Conservation (phyloP, 2,113 vertebrate genomes). For the Cheirogaleus medius region DNA sequence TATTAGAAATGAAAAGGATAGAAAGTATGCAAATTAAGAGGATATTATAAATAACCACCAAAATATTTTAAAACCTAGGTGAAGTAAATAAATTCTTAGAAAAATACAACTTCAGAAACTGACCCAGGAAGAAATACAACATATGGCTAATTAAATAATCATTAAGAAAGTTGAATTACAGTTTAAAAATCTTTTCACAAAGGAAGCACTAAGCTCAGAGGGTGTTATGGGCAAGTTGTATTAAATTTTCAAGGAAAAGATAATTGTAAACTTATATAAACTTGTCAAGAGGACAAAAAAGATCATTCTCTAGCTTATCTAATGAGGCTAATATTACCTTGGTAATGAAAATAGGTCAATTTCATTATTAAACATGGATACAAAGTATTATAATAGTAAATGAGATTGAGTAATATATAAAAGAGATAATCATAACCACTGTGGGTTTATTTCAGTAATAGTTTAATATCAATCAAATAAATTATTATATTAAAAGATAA, state of each 20-base stretch:
- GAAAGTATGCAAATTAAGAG: neutral
- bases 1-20: slow-evolving; percentile 14
- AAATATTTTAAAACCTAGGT: neutral
- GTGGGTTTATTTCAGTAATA: neutral
- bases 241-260: slow-evolving; percentile 12
- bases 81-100: slow-evolving; percentile 5
- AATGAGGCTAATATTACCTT: neutral
- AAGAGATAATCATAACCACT: neutral
- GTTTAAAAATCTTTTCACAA: neutral
- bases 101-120: slow-evolving; percentile 24
- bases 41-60: neutral
- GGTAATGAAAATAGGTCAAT: neutral
- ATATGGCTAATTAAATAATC: neutral
- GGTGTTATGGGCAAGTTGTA: neutral
- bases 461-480: neutral
- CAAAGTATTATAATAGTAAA: slow-evolving; percentile 25
- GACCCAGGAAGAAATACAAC: neutral
- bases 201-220: neutral
- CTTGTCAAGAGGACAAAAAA: neutral
- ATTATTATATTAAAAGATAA: neutral
- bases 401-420: neutral
- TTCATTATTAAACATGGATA: neutral
- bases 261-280: neutral
- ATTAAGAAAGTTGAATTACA: neutral
- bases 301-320: neutral